Evolutionary conservation across 2,113 vertebrate genomes (phyloP).

Genomic region (Aspidoscelis tigris): DNA sequence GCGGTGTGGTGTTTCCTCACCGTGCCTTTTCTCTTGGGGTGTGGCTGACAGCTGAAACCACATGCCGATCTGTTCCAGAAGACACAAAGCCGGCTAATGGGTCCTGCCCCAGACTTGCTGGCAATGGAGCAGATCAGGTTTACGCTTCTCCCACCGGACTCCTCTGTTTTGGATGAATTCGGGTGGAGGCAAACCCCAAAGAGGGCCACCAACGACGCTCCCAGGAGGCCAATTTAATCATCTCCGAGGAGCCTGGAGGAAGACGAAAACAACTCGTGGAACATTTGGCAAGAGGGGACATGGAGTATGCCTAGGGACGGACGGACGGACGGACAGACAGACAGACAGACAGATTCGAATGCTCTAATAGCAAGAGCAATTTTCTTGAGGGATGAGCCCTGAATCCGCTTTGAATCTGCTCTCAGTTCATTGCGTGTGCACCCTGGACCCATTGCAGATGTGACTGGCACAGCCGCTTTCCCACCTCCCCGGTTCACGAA

Average conservation of each 20-base stretch:
- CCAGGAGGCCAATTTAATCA: not conserved
- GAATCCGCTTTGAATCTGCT: too few species aligned
- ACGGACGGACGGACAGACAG: too few species aligned
- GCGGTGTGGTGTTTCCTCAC: not conserved
- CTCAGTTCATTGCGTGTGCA: too few species aligned
- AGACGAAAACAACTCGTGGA: conserved; percentile 11
- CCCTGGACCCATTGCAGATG: too few species aligned
- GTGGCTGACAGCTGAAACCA: not conserved
- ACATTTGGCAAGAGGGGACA: not conserved
- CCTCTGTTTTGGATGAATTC: not conserved
- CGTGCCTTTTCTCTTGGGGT: not conserved
- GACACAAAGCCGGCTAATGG: not conserved
- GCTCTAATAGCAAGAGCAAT: not conserved
- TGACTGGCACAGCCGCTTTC: too few species aligned
- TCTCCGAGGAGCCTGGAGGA: not conserved
- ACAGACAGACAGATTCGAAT: too few species aligned
- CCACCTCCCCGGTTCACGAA: too few species aligned
- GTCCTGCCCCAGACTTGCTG: not conserved
- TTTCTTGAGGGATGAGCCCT: too few species aligned
- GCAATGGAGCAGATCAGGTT: conserved; percentile 1
- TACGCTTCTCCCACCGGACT: not conserved
- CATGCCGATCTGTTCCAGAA: not conserved
- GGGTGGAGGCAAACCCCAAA: not conserved
- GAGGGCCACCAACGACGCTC: not conserved
- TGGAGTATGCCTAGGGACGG: too few species aligned